Base-by-base conservation (phyloP, 2,888 invertebrate species). In the Rhorus exstirpatorius region DNA sequence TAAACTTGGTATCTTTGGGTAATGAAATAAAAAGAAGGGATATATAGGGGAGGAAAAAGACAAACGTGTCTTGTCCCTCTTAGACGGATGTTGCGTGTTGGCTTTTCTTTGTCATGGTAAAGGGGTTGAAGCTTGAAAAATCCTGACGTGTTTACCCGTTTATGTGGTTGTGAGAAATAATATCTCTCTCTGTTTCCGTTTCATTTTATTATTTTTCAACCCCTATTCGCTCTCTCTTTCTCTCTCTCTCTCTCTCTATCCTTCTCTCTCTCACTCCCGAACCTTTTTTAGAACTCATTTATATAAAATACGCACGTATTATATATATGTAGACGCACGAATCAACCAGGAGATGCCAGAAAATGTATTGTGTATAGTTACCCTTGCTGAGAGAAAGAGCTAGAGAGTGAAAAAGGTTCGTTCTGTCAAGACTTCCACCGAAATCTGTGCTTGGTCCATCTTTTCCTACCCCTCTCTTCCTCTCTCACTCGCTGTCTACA, bases 261-360 rank as follows among this genome's bases (percentile, higher is more conserved):
- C 41, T 70, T 51, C 80, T 80, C 84, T 88, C 87, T 85, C 55
- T 67, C 31, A 19, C 24, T 17, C 8, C 14, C 41, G 44, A 75
- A 68, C 63, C 68, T 44, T 51, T 76, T 46, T n/a, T 26, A 17
- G 65, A 71, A 51, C 61, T 70, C 55, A 71, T 63, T 72, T 63
- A 63, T 79, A 61, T 44, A 58, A 24, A 41, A 61, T 46, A 61
- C 65, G 58, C 55, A 49, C 46, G 10, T 46, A 53, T 17, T 14
- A n/a, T 41, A 14, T 24, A 26, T 41, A 35, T 17, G 38, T 19
- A n/a, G n/a, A n/a, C n/a, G n/a, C n/a, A 21, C 21, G 10, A 10
- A 41, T 24, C 44, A 12, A 31, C 31, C 14, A n/a, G 6, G 58
- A 60, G 58, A 60, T 35, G 35, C 35, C 8, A 60, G 58, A 35